Conservation (phyloP, 1,140 invertebrate genomes). For the Tetranychus cinnabarinus region DNA sequence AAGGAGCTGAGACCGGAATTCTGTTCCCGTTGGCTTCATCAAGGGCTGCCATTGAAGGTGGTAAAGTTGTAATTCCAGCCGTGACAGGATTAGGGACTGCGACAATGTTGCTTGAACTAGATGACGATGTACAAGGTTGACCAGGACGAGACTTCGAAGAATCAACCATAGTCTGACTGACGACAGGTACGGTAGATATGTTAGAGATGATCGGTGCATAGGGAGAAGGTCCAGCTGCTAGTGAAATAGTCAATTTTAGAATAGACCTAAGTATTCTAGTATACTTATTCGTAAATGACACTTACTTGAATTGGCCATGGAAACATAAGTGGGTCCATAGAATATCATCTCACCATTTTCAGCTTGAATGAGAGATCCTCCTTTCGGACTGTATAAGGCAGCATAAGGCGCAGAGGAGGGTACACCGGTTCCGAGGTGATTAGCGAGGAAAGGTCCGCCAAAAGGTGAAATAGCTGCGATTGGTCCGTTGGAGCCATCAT, state of each 20-base stretch:
- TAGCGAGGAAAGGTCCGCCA: too few species aligned
- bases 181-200: background rate
- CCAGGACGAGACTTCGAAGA: too few species aligned
- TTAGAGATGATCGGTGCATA: background rate
- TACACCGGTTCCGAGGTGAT: too few species aligned
- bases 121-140: too few species aligned
- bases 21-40: background rate
- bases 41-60: background rate
- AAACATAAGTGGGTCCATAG: background rate
- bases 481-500: background rate
- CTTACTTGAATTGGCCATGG: background rate
- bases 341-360: too few species aligned
- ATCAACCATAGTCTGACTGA: background rate
- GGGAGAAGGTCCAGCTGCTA: background rate
- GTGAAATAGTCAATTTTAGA: background rate
- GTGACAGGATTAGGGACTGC: too few species aligned
- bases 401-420: too few species aligned
- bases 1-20: background rate
- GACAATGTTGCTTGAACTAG: too few species aligned
- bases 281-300: too few species aligned
- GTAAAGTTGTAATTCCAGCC: background rate
- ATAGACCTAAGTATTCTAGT: background rate
- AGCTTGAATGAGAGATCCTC: too few species aligned
- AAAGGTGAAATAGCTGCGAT: background rate
- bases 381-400: too few species aligned